Percentiles rank a stretch among this genome's conserved stretches.
Conservation (phyloP, 2,888 invertebrate species). For the Fabriciana adippe region DNA sequence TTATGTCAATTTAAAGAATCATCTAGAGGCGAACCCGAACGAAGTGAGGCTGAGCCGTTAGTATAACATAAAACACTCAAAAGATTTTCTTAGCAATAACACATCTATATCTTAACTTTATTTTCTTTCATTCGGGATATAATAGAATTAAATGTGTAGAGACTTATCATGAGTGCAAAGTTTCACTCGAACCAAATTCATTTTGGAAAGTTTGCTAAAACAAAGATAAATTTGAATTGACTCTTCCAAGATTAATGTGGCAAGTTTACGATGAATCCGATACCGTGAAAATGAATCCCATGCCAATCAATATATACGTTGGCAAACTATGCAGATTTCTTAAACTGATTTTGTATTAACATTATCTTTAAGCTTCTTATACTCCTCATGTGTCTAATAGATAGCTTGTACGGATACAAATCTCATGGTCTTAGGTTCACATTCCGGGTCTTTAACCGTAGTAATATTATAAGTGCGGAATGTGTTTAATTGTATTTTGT, state of each 20-base stretch:
- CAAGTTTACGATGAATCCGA: constrained; percentile 34
- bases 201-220: constrained; percentile 61
- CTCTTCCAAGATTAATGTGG: constrained; percentile 60
- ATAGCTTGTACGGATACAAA: no score
- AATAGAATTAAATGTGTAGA: constrained; percentile 28
- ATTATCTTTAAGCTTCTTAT: not conserved
- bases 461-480: no score
- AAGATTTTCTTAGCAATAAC: constrained; percentile 5
- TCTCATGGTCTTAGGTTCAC: no score
- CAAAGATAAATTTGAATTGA: constrained; percentile 70
- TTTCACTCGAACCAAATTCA: constrained; percentile 54
- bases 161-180: constrained; percentile 40
- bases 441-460: no score
- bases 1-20: not conserved
- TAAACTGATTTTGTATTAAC: constrained; percentile 1
- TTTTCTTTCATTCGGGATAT: constrained; percentile 14
- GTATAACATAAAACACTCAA: not conserved
- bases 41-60: no score
- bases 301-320: constrained; percentile 34
- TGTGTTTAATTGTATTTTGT: no score
- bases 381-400: no score
- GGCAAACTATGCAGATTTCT: not conserved
- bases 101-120: constrained; percentile 3
- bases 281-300: constrained; percentile 35
- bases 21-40: no score